These are phyloP conservation scores for Catalaphyllia jardinei DNA, from an alignment of 64 coral and sea anemone genomes.

Conservation along the genomic window DNA sequence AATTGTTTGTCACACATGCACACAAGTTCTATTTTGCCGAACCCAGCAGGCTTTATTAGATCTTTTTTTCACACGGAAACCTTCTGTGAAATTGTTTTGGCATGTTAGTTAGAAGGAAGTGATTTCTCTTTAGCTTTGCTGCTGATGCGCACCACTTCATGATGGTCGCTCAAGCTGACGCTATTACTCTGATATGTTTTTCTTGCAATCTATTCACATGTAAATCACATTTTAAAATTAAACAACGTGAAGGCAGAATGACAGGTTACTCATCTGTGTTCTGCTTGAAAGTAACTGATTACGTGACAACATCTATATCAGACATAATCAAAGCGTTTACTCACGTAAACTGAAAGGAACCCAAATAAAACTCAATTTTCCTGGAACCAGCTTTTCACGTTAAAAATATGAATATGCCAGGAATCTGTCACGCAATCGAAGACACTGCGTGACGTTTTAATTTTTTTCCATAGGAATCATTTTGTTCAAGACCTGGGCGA, in stretches of 20 bases:
- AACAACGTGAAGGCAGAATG: neutral
- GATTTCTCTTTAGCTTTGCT: no score
- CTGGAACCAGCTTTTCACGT: no score
- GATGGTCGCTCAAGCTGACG: neutral
- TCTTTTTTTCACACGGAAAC: neutral
- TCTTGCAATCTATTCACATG: conserved; percentile 1
- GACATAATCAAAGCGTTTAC: no score
- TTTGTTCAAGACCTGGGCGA: neutral
- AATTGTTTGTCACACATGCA: neutral
- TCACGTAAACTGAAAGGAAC: no score
- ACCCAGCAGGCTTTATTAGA: no score
- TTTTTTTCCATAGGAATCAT: neutral
- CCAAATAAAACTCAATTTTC: no score
- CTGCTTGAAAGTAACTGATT: neutral
- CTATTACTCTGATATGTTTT: neutral
- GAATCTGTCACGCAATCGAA: no score
- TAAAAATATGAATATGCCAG: neutral
- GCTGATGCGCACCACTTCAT: no score
- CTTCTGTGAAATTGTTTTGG: neutral
- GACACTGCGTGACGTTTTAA: neutral
- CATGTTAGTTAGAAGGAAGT: neutral
- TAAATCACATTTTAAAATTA: neutral
- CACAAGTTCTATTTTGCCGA: neutral
- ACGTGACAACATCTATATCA: neutral
- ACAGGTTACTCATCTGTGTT: neutral